Percentiles rank a stretch among this genome's conserved stretches.
Conservation (phyloP, 2,797 vertebrate species). For the Gallinago solitaria region DNA sequence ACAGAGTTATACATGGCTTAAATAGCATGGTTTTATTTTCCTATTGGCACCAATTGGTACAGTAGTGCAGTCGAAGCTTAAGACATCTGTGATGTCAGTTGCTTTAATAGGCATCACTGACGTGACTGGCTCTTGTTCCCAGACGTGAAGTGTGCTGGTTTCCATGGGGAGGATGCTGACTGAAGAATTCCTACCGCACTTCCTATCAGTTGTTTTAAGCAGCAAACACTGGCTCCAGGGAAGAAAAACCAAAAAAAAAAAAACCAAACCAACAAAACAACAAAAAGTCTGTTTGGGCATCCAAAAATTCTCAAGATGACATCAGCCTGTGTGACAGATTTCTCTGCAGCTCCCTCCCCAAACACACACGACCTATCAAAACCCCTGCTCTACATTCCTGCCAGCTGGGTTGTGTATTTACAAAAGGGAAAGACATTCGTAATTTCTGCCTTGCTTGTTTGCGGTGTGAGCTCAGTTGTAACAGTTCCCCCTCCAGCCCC, state of each 20-base stretch:
- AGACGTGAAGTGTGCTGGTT: conserved; percentile 27
- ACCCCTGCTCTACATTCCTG: conserved; percentile 1
- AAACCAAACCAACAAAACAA: neutral
- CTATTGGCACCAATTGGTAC: conserved; percentile 49
- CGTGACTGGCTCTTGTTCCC: conserved; percentile 13
- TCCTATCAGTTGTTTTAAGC: conserved; percentile 50
- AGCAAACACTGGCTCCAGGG: neutral
- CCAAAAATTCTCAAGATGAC: conserved; percentile 47
- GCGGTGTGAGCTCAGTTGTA: neutral
- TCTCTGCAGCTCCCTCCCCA: neutral
- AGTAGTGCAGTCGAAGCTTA: conserved; percentile 42
- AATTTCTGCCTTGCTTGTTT: conserved; percentile 2
- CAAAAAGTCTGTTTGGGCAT: neutral
- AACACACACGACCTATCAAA: neutral
- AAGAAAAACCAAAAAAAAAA: rapidly evolving
- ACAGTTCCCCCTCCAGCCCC: neutral
- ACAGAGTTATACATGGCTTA: conserved; percentile 49
- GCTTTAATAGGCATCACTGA: conserved; percentile 62
- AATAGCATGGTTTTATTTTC: conserved; percentile 56
- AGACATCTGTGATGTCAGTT: conserved; percentile 58
- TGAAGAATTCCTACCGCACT: conserved; percentile 19
- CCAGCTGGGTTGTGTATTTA: conserved; percentile 24
- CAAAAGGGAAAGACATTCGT: neutral
- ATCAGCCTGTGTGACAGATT: neutral
- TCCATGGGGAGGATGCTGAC: conserved; percentile 60